Percentiles rank a stretch among this genome's conserved stretches.
Evolutionary conservation across 2,113 vertebrate genomes (phyloP).

Genomic region (Tupaia chinensis): DNA sequence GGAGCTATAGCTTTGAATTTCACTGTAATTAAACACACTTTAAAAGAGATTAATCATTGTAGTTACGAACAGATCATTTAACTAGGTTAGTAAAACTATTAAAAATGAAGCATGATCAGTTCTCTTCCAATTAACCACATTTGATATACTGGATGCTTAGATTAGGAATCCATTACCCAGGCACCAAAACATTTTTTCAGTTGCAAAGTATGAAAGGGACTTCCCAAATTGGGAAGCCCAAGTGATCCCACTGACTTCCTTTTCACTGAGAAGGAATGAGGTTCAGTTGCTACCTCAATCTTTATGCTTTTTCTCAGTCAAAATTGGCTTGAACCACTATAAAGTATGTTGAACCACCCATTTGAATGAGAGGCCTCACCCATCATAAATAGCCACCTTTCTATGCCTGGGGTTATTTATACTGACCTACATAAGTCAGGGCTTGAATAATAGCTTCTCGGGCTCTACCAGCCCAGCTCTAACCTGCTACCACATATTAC

Average conservation of each 20-base stretch:
- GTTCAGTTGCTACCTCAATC: neutral
- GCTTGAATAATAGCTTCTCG: constrained; percentile 40
- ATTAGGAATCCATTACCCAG: neutral
- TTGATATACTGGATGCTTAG: neutral
- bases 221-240: neutral
- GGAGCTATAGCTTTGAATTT: neutral
- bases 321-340: constrained; percentile 40
- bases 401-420: constrained; percentile 60
- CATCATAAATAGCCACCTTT: constrained; percentile 68
- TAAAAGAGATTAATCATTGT: constrained; percentile 30
- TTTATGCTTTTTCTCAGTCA: constrained; percentile 43
- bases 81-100: constrained; percentile 30
- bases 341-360: constrained; percentile 52
- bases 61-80: constrained; percentile 32
- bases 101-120: neutral
- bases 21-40: constrained; percentile 2
- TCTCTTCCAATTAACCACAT: constrained; percentile 49
- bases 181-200: neutral
- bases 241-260: neutral
- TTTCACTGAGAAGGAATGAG: neutral
- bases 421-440: constrained; percentile 63
- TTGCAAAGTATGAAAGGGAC: neutral
- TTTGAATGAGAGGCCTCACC: constrained; percentile 60
- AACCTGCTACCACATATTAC: neutral
- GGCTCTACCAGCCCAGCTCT: neutral